Evolutionary conservation across 2,113 vertebrate genomes (phyloP).

Genomic region (Helogale parvula): DNA sequence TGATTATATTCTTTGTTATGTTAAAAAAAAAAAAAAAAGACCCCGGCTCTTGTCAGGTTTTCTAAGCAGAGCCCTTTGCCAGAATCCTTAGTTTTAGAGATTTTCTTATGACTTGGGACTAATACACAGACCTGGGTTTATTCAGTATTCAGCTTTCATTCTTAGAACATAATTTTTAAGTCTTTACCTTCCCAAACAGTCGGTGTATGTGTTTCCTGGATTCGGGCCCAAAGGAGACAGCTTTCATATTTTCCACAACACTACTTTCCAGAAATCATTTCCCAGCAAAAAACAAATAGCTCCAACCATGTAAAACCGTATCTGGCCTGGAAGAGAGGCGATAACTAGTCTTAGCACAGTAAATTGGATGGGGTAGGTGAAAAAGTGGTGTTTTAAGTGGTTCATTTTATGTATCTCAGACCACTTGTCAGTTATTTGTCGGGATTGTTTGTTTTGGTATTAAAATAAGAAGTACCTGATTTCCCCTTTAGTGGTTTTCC

Average conservation of each 20-base stretch:
- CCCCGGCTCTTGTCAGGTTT: not conserved
- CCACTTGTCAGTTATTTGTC: not conserved
- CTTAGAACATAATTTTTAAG: not conserved
- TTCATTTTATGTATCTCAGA: slow-evolving; percentile 34
- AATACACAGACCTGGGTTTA: not conserved
- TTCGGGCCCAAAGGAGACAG: not conserved
- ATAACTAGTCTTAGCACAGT: not conserved
- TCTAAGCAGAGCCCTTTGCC: not conserved
- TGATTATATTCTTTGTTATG: not conserved
- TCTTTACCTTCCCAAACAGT: not conserved
- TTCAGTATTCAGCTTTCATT: not conserved
- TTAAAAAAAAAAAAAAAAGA: not conserved
- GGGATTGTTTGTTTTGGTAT: not conserved
- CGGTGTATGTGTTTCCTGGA: slow-evolving; percentile 11
- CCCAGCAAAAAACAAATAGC: not conserved
- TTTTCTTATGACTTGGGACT: not conserved
- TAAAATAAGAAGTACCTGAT: not conserved
- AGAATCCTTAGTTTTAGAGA: not conserved
- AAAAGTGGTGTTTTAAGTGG: not conserved
- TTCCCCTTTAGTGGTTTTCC: not conserved
- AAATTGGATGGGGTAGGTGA: not conserved
- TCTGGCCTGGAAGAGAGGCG: not conserved
- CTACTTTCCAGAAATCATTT: not conserved
- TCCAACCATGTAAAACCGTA: not conserved
- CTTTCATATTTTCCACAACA: not conserved